Conservation (phyloP, 2,113 vertebrate genomes). For the Amblyornis subalaris region DNA sequence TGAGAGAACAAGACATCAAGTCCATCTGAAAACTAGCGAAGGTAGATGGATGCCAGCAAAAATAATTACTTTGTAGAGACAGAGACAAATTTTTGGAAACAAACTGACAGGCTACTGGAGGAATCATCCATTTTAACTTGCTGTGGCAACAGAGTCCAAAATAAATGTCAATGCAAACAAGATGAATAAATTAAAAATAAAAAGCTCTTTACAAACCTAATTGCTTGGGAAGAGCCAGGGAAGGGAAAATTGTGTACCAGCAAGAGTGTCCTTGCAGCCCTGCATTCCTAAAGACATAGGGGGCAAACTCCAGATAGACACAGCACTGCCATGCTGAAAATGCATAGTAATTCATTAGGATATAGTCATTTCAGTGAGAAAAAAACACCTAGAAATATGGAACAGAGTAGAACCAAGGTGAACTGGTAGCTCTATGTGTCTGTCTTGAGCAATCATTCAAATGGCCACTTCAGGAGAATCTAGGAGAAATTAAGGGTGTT, state of each 20-base stretch:
- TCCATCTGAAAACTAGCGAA: slow-evolving; percentile 11
- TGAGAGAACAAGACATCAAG: slow-evolving; percentile 27
- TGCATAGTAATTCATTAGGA: background rate
- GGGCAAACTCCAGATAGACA: background rate
- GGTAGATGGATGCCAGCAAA: slow-evolving; percentile 35
- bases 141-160: background rate
- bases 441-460: background rate
- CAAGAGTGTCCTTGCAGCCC: background rate
- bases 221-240: background rate
- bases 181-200: background rate
- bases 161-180: background rate
- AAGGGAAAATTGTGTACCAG: background rate
- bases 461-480: background rate
- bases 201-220: background rate
- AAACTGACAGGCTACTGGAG: background rate
- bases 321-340: background rate
- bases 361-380: background rate
- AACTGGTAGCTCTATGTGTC: background rate
- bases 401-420: background rate
- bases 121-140: background rate
- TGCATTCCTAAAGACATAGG: background rate
- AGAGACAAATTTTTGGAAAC: background rate
- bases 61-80: slow-evolving; percentile 31
- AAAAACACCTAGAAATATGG: background rate
- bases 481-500: background rate